Evolutionary conservation across 2,888 invertebrate genomes (phyloP).

Genomic region (Pristionchus japonicus): DNA sequence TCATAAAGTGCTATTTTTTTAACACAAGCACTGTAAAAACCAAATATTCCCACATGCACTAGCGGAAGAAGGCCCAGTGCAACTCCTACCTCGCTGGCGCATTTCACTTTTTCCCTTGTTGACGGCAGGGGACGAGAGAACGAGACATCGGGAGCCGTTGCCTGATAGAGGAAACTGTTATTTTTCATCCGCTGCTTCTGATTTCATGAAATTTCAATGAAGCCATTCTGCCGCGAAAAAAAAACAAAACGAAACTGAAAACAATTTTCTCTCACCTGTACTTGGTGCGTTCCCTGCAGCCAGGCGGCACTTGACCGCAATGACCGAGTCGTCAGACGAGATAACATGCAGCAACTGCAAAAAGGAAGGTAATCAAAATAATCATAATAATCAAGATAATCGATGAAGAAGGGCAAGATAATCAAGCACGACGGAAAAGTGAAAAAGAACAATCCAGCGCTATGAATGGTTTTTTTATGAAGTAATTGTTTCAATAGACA

Average conservation of each 20-base stretch:
- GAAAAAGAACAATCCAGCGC: background rate
- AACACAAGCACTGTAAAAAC: no score
- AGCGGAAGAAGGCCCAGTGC: background rate
- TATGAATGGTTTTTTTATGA: no score
- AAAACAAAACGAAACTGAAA: no score
- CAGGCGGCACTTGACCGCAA: background rate
- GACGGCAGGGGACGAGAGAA: background rate
- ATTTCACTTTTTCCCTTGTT: background rate
- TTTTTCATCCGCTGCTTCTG: background rate
- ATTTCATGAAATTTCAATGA: background rate
- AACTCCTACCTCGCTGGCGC: background rate
- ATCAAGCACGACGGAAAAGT: no score
- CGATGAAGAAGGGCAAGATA: no score
- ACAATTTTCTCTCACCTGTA: background rate
- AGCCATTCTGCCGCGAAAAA: no score
- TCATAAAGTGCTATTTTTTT: no score
- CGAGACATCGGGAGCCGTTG: background rate
- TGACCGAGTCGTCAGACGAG: slow-evolving; percentile 17
- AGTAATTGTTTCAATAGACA: background rate
- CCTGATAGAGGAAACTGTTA: background rate
- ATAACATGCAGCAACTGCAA: slow-evolving; percentile 7
- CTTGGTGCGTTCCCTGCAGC: background rate
- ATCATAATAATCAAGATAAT: background rate
- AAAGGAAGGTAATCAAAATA: background rate
- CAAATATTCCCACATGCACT: no score